phyloP scores from a whole-genome alignment of 2,113 vertebrate genomes.

The Thryonomys swinderianus region DNA sequence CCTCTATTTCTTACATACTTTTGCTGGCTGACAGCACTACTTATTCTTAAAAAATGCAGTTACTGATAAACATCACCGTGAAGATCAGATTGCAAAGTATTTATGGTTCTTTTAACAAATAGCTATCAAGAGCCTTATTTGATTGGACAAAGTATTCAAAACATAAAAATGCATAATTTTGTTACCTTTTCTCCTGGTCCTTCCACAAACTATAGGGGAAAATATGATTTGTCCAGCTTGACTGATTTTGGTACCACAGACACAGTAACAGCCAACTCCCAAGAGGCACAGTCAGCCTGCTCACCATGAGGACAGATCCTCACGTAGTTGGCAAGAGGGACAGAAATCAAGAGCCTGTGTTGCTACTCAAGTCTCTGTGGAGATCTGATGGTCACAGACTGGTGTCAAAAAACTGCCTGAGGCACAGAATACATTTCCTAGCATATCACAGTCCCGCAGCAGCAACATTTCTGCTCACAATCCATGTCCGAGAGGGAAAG shows the following conservation, averaged over 20 bases:
- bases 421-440: slow-evolving; percentile 83
- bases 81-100: slow-evolving; percentile 77
- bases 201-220: neutral
- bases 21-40: slow-evolving; percentile 75
- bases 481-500: slow-evolving; percentile 83
- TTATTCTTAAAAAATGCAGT: slow-evolving; percentile 80
- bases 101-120: slow-evolving; percentile 72
- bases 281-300: no score
- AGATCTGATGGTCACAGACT: slow-evolving; percentile 80
- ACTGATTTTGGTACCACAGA: no score
- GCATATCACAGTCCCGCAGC: slow-evolving; percentile 78
- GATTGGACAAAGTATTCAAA: slow-evolving; percentile 53
- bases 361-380: slow-evolving; percentile 52
- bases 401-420: slow-evolving; percentile 82
- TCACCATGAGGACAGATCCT: neutral
- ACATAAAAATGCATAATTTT: slow-evolving; percentile 21
- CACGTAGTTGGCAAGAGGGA: slow-evolving; percentile 8
- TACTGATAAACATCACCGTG: slow-evolving; percentile 74
- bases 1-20: slow-evolving; percentile 76
- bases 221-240: rapidly evolving
- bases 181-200: neutral
- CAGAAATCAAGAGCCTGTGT: slow-evolving; percentile 6
- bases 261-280: neutral
- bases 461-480: slow-evolving; percentile 73
- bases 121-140: slow-evolving; percentile 68